Conservation (phyloP, 2,888 invertebrate species). For the Trachelus iudaicus region DNA sequence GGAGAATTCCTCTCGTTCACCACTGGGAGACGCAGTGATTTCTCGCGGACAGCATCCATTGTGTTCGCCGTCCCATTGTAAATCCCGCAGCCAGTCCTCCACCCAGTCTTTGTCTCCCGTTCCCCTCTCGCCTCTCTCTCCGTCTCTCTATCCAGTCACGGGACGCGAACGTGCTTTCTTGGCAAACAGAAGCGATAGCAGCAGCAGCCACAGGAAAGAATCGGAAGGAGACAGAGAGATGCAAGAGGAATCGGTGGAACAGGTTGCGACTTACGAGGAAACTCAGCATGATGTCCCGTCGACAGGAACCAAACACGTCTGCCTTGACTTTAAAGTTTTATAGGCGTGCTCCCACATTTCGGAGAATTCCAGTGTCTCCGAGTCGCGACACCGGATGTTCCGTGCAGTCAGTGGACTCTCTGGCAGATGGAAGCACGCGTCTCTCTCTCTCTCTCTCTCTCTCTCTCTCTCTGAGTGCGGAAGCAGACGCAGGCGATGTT, state of each 20-base stretch:
- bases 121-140: background rate
- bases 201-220: too few species aligned
- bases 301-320: slow-evolving; percentile 19
- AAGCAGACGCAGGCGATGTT: too few species aligned
- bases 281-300: slow-evolving; percentile 17
- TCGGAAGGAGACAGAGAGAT: too few species aligned
- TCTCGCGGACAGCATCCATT: slow-evolving; percentile 28
- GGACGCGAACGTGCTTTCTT: background rate
- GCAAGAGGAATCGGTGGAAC: too few species aligned
- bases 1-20: background rate
- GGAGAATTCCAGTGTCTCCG: too few species aligned
- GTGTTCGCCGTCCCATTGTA: slow-evolving; percentile 24
- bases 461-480: too few species aligned
- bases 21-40: slow-evolving; percentile 24
- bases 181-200: background rate
- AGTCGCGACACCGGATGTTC: too few species aligned
- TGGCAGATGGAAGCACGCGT: too few species aligned
- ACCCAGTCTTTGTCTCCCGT: slow-evolving; percentile 14
- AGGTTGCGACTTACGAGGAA: too few species aligned
- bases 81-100: background rate
- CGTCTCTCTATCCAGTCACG: background rate
- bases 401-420: too few species aligned
- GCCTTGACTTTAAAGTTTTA: slow-evolving; percentile 32
- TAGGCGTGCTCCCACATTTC: background rate
- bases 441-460: too few species aligned